phyloP scores from a whole-genome alignment of 2,888 invertebrate species.

The Melanostoma mellinum region DNA sequence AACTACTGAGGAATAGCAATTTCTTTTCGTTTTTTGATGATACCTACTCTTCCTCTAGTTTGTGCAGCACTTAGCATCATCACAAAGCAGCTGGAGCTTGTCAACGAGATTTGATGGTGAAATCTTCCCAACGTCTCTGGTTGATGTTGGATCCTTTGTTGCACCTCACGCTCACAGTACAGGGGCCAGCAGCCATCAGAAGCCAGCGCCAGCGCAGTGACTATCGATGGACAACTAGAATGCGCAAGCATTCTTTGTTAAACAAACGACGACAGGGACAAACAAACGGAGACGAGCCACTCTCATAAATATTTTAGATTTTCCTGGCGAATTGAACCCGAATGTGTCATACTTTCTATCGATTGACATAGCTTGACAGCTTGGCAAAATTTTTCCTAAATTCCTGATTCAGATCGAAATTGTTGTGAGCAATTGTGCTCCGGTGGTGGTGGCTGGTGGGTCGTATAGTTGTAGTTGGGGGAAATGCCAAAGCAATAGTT shows the following conservation, averaged over 20 bases:
- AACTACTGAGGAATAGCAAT: slow-evolving; percentile 67
- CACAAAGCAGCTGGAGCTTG: slow-evolving; percentile 54
- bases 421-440: slow-evolving; percentile 8
- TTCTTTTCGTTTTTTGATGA: slow-evolving; percentile 27
- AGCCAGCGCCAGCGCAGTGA: not conserved
- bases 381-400: slow-evolving; percentile 70
- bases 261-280: slow-evolving; percentile 25
- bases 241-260: slow-evolving; percentile 68
- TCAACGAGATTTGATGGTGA: slow-evolving; percentile 64
- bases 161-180: slow-evolving; percentile 40
- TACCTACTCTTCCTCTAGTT: slow-evolving; percentile 22
- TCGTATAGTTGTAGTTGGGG: not conserved
- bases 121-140: slow-evolving; percentile 39
- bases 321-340: slow-evolving; percentile 63
- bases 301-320: slow-evolving; percentile 73
- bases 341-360: slow-evolving; percentile 71
- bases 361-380: slow-evolving; percentile 68
- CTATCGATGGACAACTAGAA: slow-evolving; percentile 45
- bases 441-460: slow-evolving; percentile 12
- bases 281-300: slow-evolving; percentile 25
- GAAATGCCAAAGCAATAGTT: slow-evolving; percentile 42
- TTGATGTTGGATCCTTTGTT: slow-evolving; percentile 64
- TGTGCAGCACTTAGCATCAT: slow-evolving; percentile 10
- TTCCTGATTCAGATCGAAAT: slow-evolving; percentile 66
- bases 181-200: too few relatives aligned